phyloP scores from a whole-genome alignment of 92 coral and sea anemone species.

The Paramuricea clavata region DNA sequence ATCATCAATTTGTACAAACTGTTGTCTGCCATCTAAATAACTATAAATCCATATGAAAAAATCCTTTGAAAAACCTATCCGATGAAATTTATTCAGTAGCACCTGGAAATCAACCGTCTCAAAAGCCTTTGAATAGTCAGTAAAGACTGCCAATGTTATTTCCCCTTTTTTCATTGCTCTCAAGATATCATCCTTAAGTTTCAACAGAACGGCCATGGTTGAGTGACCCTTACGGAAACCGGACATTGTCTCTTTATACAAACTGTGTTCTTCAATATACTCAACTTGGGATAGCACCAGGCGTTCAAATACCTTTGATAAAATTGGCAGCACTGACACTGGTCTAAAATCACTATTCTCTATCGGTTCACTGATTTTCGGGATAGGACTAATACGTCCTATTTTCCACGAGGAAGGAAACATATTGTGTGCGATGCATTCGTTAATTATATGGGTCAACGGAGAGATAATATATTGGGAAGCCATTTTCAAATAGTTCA shows the following conservation, averaged over 20 bases:
- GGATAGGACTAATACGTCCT: background rate
- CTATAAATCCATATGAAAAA: background rate
- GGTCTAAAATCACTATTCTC: background rate
- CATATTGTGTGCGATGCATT: background rate
- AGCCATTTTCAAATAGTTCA: background rate
- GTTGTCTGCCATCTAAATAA: background rate
- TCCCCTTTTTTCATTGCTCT: background rate
- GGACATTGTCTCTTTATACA: background rate
- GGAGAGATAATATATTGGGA: background rate
- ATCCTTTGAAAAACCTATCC: background rate
- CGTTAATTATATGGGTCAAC: background rate
- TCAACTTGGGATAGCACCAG: background rate
- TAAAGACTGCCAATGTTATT: background rate
- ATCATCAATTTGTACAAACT: slow-evolving; percentile 1
- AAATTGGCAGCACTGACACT: background rate
- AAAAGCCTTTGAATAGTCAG: too few species aligned
- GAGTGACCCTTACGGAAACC: slow-evolving; percentile 13
- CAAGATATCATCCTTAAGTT: background rate
- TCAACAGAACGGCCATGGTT: background rate
- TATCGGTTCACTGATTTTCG: background rate
- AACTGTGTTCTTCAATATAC: background rate
- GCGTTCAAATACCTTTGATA: background rate
- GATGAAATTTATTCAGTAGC: background rate
- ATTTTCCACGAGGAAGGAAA: background rate
- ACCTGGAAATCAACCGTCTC: too few species aligned